Evolutionary conservation across 2,113 vertebrate genomes (phyloP).

Genomic region (Gymnorhina tibicen): DNA sequence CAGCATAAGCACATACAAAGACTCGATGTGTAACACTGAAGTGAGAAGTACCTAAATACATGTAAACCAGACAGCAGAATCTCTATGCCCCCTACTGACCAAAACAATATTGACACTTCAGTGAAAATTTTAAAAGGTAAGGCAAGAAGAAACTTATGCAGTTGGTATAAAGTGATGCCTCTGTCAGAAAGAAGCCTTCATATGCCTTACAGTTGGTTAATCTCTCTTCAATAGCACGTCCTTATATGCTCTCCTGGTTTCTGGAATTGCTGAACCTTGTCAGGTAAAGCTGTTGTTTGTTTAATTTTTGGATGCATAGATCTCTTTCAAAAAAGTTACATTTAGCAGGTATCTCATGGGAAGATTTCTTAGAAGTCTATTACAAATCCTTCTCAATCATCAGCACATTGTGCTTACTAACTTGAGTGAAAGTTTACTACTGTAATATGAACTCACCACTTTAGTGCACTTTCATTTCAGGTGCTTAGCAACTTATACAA

Average conservation of each 20-base stretch:
- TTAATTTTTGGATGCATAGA: neutral
- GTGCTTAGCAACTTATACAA: neutral
- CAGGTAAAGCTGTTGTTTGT: neutral
- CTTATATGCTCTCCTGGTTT: neutral
- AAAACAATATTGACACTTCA: neutral
- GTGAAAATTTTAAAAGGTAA: neutral
- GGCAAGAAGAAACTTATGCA: neutral
- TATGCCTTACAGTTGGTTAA: neutral
- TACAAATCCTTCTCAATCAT: neutral
- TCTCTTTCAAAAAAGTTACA: neutral
- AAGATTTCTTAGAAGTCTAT: neutral
- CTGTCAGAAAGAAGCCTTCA: neutral
- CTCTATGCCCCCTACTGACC: conserved; percentile 68
- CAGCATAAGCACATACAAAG: too few species aligned
- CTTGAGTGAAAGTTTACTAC: neutral
- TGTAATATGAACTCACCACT: neutral
- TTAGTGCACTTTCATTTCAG: neutral
- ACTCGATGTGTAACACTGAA: rapidly evolving
- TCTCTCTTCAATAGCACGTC: neutral
- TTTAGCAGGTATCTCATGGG: neutral
- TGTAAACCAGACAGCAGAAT: neutral
- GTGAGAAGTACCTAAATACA: neutral
- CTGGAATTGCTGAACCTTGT: neutral
- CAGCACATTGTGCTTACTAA: neutral
- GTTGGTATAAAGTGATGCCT: neutral